Base-by-base conservation (phyloP, 2,113 vertebrate species). In the Isichthys henryi region DNA sequence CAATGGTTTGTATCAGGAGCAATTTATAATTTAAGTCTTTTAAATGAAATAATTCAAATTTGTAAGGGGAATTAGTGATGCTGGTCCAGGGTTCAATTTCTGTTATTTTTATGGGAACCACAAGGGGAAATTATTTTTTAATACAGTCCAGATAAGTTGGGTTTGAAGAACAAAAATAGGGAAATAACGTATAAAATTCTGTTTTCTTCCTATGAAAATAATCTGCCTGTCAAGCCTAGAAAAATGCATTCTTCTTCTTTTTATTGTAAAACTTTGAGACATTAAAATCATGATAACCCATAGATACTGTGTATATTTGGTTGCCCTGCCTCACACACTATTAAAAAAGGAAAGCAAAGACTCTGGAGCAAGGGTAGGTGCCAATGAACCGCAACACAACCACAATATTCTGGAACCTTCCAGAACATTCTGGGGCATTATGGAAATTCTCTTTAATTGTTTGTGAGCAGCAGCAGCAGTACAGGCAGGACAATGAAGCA, bases 391-490 rank as follows among this genome's bases (percentile, higher is more conserved):
- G 0, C 74, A 39, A 43, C 35, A 80, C 35, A 80, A 43, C 31
- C 74, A 19, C 31, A 80, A 19, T 17, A 43, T 80, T 80, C 74
- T 80, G 35, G 15, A 43, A 80, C 74, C 35, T 80, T 80, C 35
- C 13, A 80, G 74, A 80, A 80, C 74, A 80, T 80, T 80, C 35
- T 80, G 15, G 17, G 17, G 43, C 74, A 80, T 80, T 80, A 39
- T 80, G 74, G 74, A 43, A 70, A 70, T 70, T 70, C 62, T 70
- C 62, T 70, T 70, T 70, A 70, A 70, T 70, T 70, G 62, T 70
- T 70, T 70, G 27, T 31, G 62, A 70, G 62, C 62, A 70, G 62
- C 62, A 31, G 27, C n/a, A 70, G 70, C 66, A 62, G 23, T 2
- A 21, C 35, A 5, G 31, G 15, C 35, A 43, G 11, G 74, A 80